Evolutionary conservation across 2,113 vertebrate genomes (phyloP), one percentile per base, ranked within the genome.

Genomic region (Cepphus grylle): DNA sequence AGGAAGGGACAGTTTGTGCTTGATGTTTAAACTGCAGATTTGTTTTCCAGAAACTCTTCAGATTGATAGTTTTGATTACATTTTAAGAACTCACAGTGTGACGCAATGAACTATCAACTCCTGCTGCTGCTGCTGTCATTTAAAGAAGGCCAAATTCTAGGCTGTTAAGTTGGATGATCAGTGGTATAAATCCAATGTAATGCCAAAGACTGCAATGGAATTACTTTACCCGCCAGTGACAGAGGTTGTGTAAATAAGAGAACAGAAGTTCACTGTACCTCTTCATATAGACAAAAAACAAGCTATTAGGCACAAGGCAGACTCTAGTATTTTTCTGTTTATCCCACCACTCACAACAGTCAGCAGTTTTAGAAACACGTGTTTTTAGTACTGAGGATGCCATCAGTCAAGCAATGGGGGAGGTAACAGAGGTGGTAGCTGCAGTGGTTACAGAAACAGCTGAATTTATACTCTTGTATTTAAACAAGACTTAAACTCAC

Each of bases 21-120:
- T 94, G 88, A 84, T 93, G 85, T 83, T 90, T 87, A 89, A 96
- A 70, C 86, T 49, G 85, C 30, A 53, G 12, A 65, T 90, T 84
- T 91, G 73, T 93, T 88, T 92, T 94, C 81, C 79, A 93, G 42
- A 74, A 86, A 30, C 29, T 81, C 93, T 92, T 90, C 93, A 81
- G 63, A 62, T 29, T 73, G 53, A 67, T 81, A 73, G 43, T 36
- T 93, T 55, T 38, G 58, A 30, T 59, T 53, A 6, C 4, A 19
- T 81, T 87, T 62, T 71, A 38, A 53, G 80, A 94, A 91, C 77
- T 95, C 88, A 11, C 74, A 50, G 81, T 6, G 7, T 20, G 93
- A 78, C 86, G 92, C 30, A 11, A 18, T 76, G 66, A 81, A 30
- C 96, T 79, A 50, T 30, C 70, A 86, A 55, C 10, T 90, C 52